Base-by-base conservation (phyloP, 2,113 vertebrate species). In the Ahaetulla prasina region DNA sequence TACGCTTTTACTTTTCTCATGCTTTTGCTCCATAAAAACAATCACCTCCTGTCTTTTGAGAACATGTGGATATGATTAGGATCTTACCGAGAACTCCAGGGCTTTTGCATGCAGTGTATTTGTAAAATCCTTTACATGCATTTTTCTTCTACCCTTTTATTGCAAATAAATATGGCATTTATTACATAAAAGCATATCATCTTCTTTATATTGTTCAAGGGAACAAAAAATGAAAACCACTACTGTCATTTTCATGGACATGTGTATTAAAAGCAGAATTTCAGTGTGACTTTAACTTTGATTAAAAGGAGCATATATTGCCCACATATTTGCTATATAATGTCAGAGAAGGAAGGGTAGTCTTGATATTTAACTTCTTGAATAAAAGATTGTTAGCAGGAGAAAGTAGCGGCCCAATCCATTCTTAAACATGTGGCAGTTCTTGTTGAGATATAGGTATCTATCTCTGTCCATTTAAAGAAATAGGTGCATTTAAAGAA, bases 31-130 rank as follows among this genome's bases (percentile, higher is more conserved):
- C 0, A 0, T 85, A 0, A 68, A 85, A 94, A 8, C 45, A 92
- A 8, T 6, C 53, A 52, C 10, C 90, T 91, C 39, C 25, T 14
- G 0, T 45, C 3, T 93, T 74, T 39, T 18, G 18, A 60, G 84
- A 60, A 54, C 93, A 68, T 84, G 25, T 90, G 92, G 94, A 6
- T 91, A 89, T 80, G 90, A 94, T 93, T 74, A 87, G 49, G 91
- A 55, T 39, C 1, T 14, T 47, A 85, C 1, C 1, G 54, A 92
- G 90, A 92, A 92, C 91, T 85, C 92, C 87, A 27, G 89, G 85
- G 91, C 89, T 94, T 7, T 94, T 92, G 93, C 91, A 25, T 88
- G 1, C 53, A 25, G 39, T 89, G 0, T 20, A 14, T 91, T 35
- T 90, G 27, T 91, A 1, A 87, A 92, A 90, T 91, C 86, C 23